Base-by-base conservation (phyloP, 1,140 invertebrate genomes). In the Leptopilina clavipes region DNA sequence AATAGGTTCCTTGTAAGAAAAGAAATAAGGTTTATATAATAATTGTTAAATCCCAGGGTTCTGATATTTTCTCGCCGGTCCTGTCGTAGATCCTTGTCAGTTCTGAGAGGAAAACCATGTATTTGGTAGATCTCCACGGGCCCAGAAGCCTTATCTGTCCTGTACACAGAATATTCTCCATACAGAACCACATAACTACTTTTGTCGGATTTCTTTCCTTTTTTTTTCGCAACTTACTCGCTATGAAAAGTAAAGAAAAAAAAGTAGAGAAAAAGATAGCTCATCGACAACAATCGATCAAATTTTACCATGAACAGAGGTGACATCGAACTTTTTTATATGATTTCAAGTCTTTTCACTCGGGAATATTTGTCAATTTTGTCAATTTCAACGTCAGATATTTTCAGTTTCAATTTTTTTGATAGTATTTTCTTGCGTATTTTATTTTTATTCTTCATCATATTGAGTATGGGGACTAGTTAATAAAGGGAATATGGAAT, bases 31-130 rank as follows among this genome's bases (percentile, higher is more conserved):
- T 71, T 52, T 71, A 18, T 31, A 1, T 31, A 71, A 37, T n/a
- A n/a, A 65, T 76, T n/a, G 18, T 44, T 54, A 3, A 52, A 75
- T 75, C 70, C 74, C 52, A 76, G 76, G 76, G 71, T 74, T 56
- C 45, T 71, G 0, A 1, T 70, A 73, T 75, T 70, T 77, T 8
- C 79, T 44, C 25, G 79, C 79, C 78, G 78, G 54, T 79, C 76
- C 79, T 81, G 78, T 75, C 22, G 25, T 52, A 74, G 76, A 79
- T 81, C 65, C 78, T 74, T 74, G 79, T 76, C 59, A 59, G 78
- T 89, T 87, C 85, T 89, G 86, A 89, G 84, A 90, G 88, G 86
- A 82, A 90, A 89, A 89, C 81, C 88, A 80, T 90, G 88, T 88
- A 88, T 87, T 81, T 74, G 74, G 81, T 76, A 85, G 82, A 85